phyloP scores from a whole-genome alignment of 1,140 invertebrate genomes.

The Metaphire vulgaris region DNA sequence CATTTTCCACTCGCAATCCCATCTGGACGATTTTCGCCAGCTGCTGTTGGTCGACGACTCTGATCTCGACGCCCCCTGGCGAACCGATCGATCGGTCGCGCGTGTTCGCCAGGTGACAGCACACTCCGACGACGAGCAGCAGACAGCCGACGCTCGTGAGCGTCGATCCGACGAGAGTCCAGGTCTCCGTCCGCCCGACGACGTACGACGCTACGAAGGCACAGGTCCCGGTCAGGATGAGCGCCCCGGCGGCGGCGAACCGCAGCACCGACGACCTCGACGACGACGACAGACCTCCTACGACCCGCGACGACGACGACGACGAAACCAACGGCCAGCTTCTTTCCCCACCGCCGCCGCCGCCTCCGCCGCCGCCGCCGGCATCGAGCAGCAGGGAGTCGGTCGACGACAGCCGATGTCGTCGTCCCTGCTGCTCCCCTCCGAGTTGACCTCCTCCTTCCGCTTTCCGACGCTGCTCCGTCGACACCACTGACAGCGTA shows the following conservation, averaged over 20 bases:
- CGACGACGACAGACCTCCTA: background rate
- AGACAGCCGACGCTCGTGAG: constrained; percentile 6
- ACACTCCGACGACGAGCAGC: background rate
- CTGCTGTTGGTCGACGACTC: constrained; percentile 13
- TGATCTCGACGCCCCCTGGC: background rate
- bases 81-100: background rate
- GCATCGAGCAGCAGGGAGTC: background rate
- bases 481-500: too few species aligned
- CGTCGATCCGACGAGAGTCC: constrained; percentile 1
- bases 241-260: constrained; percentile 5
- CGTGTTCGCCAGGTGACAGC: constrained; percentile 18
- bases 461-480: too few species aligned
- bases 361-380: too few species aligned
- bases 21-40: constrained; percentile 11
- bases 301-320: background rate
- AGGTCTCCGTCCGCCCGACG: constrained; percentile 2
- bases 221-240: constrained; percentile 14
- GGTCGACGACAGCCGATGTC: constrained; percentile 9
- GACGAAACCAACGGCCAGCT: too few species aligned
- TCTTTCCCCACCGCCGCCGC: too few species aligned
- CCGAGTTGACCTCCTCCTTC: background rate
- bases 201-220: constrained; percentile 12
- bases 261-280: background rate
- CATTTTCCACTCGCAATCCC: background rate
- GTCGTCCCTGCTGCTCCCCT: background rate